Conservation (phyloP, 1,140 invertebrate species). For the Cheumatopsyche charites region DNA sequence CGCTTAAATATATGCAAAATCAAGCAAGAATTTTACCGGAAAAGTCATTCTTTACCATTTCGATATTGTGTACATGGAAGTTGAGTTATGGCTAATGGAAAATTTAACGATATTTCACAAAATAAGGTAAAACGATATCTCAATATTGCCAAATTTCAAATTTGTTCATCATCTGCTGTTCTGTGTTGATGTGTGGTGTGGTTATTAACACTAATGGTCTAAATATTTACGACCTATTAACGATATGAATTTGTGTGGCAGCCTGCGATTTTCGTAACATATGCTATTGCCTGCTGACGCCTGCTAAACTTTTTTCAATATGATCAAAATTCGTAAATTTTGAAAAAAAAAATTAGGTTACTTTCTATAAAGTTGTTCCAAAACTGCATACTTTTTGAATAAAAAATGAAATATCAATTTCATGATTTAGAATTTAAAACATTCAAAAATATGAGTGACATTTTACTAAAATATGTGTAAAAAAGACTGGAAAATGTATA, state of each 20-base stretch:
- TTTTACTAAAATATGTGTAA: neutral
- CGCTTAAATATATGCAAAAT: no score
- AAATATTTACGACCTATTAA: slow-evolving; percentile 33
- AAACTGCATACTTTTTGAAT: neutral
- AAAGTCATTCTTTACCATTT: no score
- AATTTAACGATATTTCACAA: neutral
- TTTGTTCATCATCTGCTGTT: slow-evolving; percentile 18
- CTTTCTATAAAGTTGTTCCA: neutral
- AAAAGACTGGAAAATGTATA: no score
- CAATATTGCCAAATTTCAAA: neutral
- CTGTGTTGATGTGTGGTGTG: neutral
- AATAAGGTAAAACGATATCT: neutral
- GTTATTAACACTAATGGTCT: slow-evolving; percentile 24
- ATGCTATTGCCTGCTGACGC: slow-evolving; percentile 33
- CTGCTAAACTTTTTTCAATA: slow-evolving; percentile 28
- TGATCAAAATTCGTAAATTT: neutral
- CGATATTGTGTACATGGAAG: no score
- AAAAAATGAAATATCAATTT: no score
- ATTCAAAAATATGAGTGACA: no score
- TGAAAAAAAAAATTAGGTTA: neutral
- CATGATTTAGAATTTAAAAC: no score
- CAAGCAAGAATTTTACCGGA: no score
- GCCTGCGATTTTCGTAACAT: slow-evolving; percentile 26
- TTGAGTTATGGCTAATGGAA: no score
- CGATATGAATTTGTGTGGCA: slow-evolving; percentile 25